Percentiles rank a stretch among this genome's conserved stretches.
phyloP scores from a whole-genome alignment of 1,140 invertebrate genomes.

The Lepidurus couesii region DNA sequence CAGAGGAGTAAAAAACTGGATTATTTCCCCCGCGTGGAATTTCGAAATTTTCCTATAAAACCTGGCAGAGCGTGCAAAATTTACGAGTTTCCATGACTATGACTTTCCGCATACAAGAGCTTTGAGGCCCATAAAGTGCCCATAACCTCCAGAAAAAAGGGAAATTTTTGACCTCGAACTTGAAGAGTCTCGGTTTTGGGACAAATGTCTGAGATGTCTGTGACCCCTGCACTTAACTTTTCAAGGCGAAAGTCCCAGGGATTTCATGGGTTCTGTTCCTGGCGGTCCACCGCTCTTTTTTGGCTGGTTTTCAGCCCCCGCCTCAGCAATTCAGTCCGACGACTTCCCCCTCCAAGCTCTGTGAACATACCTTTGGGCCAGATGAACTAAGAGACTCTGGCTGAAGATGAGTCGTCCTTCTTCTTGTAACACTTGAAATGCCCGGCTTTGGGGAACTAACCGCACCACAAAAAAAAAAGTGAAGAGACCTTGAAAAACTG shows the following conservation, averaged over 20 bases:
- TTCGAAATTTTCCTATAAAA: too few species aligned
- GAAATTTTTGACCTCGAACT: conserved; percentile 13
- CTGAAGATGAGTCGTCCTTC: conserved; percentile 9
- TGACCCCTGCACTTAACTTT: background rate
- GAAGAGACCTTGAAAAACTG: background rate
- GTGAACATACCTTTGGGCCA: background rate
- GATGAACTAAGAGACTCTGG: background rate
- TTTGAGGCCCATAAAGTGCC: background rate
- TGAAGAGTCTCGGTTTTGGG: background rate
- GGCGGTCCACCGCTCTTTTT: background rate
- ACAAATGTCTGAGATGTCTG: background rate
- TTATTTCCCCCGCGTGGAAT: too few species aligned
- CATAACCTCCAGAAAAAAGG: background rate
- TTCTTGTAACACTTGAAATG: background rate
- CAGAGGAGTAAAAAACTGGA: too few species aligned
- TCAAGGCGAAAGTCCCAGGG: background rate
- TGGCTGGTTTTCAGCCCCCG: background rate
- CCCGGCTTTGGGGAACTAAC: background rate
- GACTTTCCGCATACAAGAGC: background rate
- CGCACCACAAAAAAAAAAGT: background rate
- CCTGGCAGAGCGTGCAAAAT: background rate
- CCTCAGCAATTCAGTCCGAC: background rate
- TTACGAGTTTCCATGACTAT: background rate
- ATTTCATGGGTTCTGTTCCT: background rate
- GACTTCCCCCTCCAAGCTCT: background rate